These are phyloP conservation scores for Lucilia cuprina DNA, from an alignment of 1,140 invertebrate species.

Conservation along the genomic window DNA sequence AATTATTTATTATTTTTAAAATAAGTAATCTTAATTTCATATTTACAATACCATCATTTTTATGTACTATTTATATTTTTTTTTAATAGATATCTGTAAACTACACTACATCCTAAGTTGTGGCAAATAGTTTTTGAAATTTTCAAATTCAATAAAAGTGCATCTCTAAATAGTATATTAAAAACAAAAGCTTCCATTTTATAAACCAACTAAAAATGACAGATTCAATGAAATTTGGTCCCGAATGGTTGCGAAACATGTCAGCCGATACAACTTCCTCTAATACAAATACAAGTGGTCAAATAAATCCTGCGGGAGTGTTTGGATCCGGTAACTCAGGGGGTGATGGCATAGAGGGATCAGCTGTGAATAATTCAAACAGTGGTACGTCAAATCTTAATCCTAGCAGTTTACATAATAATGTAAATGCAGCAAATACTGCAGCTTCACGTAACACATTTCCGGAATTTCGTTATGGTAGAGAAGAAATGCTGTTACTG, in stretches of 20 bases:
- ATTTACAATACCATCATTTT: too few species aligned
- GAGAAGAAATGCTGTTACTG: slow-evolving; percentile 88
- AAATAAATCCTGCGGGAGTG: slow-evolving; percentile 22
- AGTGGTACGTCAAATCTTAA: slow-evolving; percentile 14
- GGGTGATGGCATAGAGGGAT: slow-evolving; percentile 46
- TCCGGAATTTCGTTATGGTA: slow-evolving; percentile 71
- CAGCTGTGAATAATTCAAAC: slow-evolving; percentile 16
- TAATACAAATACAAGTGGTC: slow-evolving; percentile 49
- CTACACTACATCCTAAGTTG: not conserved
- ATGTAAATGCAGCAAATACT: not conserved
- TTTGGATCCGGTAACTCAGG: slow-evolving; percentile 58
- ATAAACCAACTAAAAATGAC: slow-evolving; percentile 64
- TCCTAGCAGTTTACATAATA: slow-evolving; percentile 8
- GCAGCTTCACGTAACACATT: slow-evolving; percentile 48
- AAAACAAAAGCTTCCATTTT: not conserved
- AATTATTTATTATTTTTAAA: too few species aligned
- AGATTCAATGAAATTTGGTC: slow-evolving; percentile 78
- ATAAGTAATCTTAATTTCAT: too few species aligned
- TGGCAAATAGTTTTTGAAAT: not conserved
- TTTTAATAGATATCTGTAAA: not conserved
- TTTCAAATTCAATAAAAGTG: not conserved
- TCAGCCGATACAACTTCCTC: slow-evolving; percentile 62
- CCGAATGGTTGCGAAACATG: slow-evolving; percentile 76
- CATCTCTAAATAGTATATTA: too few species aligned
- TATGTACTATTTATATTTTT: not conserved